Conservation (phyloP, 1,140 invertebrate genomes). For the Drosophila watanabei region DNA sequence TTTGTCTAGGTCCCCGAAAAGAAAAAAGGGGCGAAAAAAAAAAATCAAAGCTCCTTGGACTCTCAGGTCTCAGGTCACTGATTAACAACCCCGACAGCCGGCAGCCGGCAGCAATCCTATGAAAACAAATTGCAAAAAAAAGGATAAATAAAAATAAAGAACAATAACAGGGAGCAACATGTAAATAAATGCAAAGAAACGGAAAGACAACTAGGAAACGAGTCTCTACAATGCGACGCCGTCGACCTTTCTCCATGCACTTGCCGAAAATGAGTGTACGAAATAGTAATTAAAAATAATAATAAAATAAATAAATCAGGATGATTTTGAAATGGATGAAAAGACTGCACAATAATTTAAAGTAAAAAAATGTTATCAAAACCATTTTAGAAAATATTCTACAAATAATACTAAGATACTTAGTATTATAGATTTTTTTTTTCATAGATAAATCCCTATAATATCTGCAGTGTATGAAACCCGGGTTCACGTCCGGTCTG, state of each 20-base stretch:
- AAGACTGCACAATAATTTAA: too few relatives aligned
- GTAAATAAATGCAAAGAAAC: conserved; percentile 72
- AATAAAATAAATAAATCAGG: not conserved
- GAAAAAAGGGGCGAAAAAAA: not conserved
- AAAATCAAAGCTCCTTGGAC: conserved; percentile 61
- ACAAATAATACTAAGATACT: too few relatives aligned
- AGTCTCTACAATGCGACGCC: conserved; percentile 54
- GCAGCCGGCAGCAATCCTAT: conserved; percentile 38
- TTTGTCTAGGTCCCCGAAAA: conserved; percentile 66
- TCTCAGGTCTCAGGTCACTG: conserved; percentile 52
- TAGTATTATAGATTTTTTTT: not conserved
- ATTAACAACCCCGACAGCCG: conserved; percentile 60
- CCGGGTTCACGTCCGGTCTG: conserved; percentile 21
- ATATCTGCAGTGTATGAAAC: conserved; percentile 7
- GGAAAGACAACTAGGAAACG: conserved; percentile 78
- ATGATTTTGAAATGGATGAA: not conserved
- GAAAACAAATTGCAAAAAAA: conserved; percentile 64
- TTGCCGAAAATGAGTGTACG: not conserved
- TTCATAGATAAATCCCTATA: too few relatives aligned
- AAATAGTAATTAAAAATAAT: not conserved
- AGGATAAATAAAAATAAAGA: conserved; percentile 53
- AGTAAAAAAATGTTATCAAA: too few relatives aligned
- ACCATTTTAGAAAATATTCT: too few relatives aligned
- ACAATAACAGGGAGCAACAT: conserved; percentile 66
- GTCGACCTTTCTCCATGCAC: conserved; percentile 10